Conservation (phyloP, 2,797 vertebrate genomes). For the Gallirallus australis region DNA sequence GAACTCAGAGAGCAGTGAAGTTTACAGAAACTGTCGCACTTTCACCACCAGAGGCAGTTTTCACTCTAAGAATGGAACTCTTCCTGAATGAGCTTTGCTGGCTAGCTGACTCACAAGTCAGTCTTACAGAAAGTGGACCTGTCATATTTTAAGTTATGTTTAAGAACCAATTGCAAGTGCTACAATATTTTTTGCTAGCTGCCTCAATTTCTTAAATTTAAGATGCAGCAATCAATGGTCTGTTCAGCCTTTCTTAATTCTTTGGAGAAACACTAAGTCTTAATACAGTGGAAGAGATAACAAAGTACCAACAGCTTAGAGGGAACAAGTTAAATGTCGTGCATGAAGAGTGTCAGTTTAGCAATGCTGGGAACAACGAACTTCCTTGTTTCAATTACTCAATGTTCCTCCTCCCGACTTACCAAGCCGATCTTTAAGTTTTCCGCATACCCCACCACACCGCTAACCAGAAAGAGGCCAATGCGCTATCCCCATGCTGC, state of each 20-base stretch:
- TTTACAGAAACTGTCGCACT: not conserved
- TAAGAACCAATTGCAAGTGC: not conserved
- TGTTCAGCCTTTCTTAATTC: not conserved
- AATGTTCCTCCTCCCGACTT: constrained; percentile 22
- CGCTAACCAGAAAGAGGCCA: not conserved
- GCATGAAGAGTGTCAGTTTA: not conserved
- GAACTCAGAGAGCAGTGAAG: not conserved
- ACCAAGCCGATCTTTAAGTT: not conserved
- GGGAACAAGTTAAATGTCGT: not conserved
- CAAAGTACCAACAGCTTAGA: not conserved
- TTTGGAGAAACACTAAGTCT: not conserved
- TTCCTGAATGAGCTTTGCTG: not conserved
- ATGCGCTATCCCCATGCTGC: not conserved
- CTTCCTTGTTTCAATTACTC: constrained; percentile 56
- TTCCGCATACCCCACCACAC: not conserved
- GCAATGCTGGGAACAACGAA: constrained; percentile 12
- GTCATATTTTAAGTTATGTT: not conserved
- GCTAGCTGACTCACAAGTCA: rapidly evolving
- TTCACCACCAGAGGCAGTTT: not conserved
- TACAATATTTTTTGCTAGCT: not conserved
- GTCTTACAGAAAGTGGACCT: rapidly evolving
- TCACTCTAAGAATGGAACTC: not conserved
- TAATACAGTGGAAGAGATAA: not conserved
- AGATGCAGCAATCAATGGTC: not conserved
- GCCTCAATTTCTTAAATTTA: not conserved